Evolutionary conservation across 2,797 vertebrate genomes (phyloP), one percentile per base, ranked within the genome.

Genomic region (Eulemur rubriventer): DNA sequence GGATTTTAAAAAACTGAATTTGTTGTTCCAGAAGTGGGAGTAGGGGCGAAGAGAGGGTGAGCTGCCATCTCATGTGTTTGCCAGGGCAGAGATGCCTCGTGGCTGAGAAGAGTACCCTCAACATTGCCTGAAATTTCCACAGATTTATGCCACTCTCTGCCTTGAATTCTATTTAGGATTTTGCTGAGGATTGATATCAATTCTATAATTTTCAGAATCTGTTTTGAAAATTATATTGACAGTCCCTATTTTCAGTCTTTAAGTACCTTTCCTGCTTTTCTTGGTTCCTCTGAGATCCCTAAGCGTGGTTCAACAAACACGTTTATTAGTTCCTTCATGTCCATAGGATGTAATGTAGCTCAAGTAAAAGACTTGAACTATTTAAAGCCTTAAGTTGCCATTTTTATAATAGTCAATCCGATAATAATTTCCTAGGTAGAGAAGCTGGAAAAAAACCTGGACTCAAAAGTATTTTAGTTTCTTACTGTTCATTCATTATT

Each of bases 121-220:
- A 4, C 28, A 7, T 3, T 28, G 16, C 17, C 76, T 86, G 69
- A 52, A 55, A 38, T n/a, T 52, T 26, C 28, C 38, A 26, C 5
- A 48, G 17, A 50, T 2, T 1, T 16, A 22, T 24, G 14, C 11
- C 46, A 46, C 48, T 50, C 43, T 95, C 46, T 35, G 28, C 22
- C 7, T 24, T 20, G 22, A 92, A 46, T 95, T 96, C 46, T 59
- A 10, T 35, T 70, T 90, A 46, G 63, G 65, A 85, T 83, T 97
- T 90, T 96, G 78, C 12, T 12, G 17, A 91, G n/a, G 13, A 50
- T 22, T 85, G 22, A 14, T 73, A 65, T 13, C 7, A 85, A 28
- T 7, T 52, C 50, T 84, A 1, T 89, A 57, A 43, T 92, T 85
- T 72, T 95, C 63, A 72, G 70, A 93, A 75, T 65, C 30, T 57